phyloP scores from a whole-genome alignment of 2,797 vertebrate species.

The Potorous gilbertii region DNA sequence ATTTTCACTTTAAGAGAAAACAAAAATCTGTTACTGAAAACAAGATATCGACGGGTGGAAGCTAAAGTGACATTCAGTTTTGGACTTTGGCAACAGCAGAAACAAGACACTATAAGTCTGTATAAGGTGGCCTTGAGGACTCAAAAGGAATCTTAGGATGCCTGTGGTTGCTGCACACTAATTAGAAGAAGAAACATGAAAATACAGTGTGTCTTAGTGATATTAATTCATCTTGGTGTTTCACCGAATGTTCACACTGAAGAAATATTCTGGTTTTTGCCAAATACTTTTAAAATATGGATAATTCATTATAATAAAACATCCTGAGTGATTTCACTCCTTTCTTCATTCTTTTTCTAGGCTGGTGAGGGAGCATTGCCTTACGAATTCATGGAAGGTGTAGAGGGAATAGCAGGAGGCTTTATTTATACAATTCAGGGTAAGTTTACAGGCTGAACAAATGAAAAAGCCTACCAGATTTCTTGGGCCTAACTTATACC shows the following conservation, averaged over 20 bases:
- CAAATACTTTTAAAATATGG: background rate
- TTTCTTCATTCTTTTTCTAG: conserved; percentile 81
- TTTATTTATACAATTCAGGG: conserved; percentile 96
- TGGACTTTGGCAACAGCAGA: background rate
- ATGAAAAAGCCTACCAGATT: background rate
- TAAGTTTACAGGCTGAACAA: conserved; percentile 72
- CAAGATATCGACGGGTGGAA: background rate
- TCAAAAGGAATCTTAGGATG: background rate
- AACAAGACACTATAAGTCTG: background rate
- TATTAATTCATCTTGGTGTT: background rate
- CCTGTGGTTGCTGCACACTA: background rate
- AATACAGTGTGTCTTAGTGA: background rate
- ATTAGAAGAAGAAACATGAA: background rate
- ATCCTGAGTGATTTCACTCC: conserved; percentile 38
- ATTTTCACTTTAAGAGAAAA: background rate
- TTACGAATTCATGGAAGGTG: conserved; percentile 92
- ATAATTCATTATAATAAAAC: conserved; percentile 5
- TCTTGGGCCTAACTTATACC: background rate
- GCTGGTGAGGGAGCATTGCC: conserved; percentile 91
- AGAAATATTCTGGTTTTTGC: background rate
- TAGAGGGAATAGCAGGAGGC: conserved; percentile 95
- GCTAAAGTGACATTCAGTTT: conserved; percentile 32
- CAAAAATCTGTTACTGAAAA: background rate
- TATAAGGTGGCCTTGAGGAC: background rate
- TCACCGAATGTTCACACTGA: background rate